Conservation (phyloP, 2,113 vertebrate genomes). For the Perca schrenkii region DNA sequence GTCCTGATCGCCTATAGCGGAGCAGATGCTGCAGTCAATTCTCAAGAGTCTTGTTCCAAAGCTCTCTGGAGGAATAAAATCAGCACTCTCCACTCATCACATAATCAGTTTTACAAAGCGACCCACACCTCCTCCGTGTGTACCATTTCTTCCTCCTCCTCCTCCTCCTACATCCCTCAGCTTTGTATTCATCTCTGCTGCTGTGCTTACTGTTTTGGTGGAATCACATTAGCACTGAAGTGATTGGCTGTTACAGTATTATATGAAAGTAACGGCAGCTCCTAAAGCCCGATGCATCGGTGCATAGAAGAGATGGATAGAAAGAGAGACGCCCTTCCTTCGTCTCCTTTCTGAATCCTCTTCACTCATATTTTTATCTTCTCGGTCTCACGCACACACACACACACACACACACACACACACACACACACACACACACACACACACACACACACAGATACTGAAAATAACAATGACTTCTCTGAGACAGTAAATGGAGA, state of each 20-base stretch:
- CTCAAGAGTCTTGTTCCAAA: slow-evolving; percentile 54
- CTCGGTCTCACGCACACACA: background rate
- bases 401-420: background rate
- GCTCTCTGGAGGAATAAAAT: slow-evolving; percentile 54
- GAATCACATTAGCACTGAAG: slow-evolving; percentile 36
- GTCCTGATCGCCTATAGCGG: slow-evolving; percentile 13
- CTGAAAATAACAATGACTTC: slow-evolving; percentile 21
- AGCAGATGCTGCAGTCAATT: slow-evolving; percentile 46
- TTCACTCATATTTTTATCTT: slow-evolving; percentile 29
- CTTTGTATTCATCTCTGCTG: slow-evolving; percentile 19
- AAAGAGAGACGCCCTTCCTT: slow-evolving; percentile 30
- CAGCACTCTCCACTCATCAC: slow-evolving; percentile 60
- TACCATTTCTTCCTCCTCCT: slow-evolving; percentile 38
- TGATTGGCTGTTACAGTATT: slow-evolving; percentile 24
- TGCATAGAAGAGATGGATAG: slow-evolving; percentile 1
- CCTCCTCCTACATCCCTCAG: slow-evolving; percentile 14
- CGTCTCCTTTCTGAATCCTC: slow-evolving; percentile 34
- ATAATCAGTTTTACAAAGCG: slow-evolving; percentile 68
- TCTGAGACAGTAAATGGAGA: slow-evolving; percentile 57
- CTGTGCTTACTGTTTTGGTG: slow-evolving; percentile 50
- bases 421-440: background rate
- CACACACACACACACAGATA: background rate
- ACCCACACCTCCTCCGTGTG: slow-evolving; percentile 55
- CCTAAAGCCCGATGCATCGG: background rate
- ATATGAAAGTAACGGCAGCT: background rate